Evolutionary conservation across 1,140 invertebrate species (phyloP), one percentile per base, ranked within the genome.

Genomic region (Ctenoplectra terminalis): DNA sequence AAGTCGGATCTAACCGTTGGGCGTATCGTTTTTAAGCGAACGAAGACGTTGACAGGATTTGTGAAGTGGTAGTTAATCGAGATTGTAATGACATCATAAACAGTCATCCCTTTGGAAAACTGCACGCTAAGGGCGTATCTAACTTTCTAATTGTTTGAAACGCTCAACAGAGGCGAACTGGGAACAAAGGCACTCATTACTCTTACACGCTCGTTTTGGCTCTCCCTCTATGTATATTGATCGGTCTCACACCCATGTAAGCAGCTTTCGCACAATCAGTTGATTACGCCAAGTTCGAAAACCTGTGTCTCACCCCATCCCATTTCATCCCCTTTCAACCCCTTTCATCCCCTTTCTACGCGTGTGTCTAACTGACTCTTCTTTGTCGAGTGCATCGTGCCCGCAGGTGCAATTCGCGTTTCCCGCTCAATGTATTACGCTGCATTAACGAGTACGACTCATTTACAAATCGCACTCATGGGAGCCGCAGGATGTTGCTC

Each of bases 401-500:
- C 75, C 69, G 60, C 76, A 72, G 81, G 76, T 83, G 76, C 77
- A 83, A 83, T 83, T 79, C 60, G 58, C 58, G 56, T 78, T 69
- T 78, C 37, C 46, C 74, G 46, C 63, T 56, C 76, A 43, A 83
- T 83, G 61, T 67, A 81, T 83, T 81, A 81, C 77, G 54, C n/a
- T 13, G 71, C 82, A 81, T 74, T 83, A 83, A 83, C 82, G 70
- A 83, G 63, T 37, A 69, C 70, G 77, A 81, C 82, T 81, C 64
- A 80, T 83, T 83, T 83, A 81, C 78, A 83, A 83, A 81, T 74
- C 69, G 63, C 17, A 23, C 77, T 17, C 64, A 15, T n/a, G 77
- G 82, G 82, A 72, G 7, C 20, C 8, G n/a, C 0, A 2, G 13
- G 34, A 61, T 43, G 56, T 17, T 23, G 20, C n/a, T 37, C 46